phyloP scores from a whole-genome alignment of 2,113 vertebrate genomes.

The Podarcis muralis region DNA sequence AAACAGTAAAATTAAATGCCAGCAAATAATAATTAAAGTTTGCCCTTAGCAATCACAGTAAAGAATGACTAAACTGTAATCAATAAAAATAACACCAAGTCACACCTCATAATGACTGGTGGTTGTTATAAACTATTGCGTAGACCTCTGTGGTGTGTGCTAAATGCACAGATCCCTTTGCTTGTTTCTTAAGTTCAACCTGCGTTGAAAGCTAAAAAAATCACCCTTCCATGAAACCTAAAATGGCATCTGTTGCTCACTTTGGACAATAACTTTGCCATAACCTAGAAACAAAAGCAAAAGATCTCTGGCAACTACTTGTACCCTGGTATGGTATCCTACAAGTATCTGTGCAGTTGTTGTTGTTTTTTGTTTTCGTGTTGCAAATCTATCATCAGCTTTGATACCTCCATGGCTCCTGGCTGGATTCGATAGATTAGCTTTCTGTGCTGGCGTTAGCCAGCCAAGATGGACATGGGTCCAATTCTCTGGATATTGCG shows the following conservation, averaged over 20 bases:
- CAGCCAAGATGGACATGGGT: background rate
- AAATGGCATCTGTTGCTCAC: background rate
- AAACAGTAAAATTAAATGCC: too few species aligned
- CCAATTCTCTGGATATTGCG: background rate
- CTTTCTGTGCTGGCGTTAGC: background rate
- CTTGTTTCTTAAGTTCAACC: background rate
- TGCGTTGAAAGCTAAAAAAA: background rate
- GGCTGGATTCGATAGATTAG: background rate
- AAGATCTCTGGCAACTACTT: background rate
- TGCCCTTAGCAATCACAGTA: too few species aligned
- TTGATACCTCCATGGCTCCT: background rate
- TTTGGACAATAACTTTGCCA: background rate
- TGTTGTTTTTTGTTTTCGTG: background rate
- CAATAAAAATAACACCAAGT: too few species aligned
- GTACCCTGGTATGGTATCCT: background rate
- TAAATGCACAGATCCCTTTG: background rate
- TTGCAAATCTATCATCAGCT: background rate
- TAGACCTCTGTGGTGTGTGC: background rate
- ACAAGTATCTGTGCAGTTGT: background rate
- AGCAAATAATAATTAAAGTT: too few species aligned
- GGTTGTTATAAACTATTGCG: too few species aligned
- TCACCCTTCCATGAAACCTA: background rate
- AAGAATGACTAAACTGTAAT: too few species aligned
- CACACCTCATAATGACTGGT: too few species aligned
- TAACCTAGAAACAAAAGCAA: background rate